Base-by-base conservation (phyloP, 2,797 vertebrate genomes). In the Macropodus opercularis region DNA sequence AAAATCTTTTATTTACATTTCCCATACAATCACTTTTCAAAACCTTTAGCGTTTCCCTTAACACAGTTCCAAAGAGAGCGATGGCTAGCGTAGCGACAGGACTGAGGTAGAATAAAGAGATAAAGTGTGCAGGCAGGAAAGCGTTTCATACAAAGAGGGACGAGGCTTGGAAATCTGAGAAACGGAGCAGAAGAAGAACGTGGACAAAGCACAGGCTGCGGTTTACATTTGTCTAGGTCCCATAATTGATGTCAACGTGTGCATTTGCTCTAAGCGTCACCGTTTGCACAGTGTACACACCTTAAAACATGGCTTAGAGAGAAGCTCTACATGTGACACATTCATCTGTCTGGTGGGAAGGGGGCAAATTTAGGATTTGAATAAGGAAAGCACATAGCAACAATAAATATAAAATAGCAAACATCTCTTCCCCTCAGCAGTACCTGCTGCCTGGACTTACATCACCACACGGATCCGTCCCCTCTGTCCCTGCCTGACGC, bases 81-180 rank as follows among this genome's bases (percentile, higher is more conserved):
- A 66, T 80, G 76, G 54, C 43, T 57, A 84, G 85, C 66, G 31
- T 80, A 87, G 85, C 63, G 67, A 88, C 39, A 89, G 86, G 75
- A 87, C 72, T 93, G 91, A 94, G 92, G 92, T 93, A 94, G 92
- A 89, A 83, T 78, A 81, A 67, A 83, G 60, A 84, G 47, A 80
- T 69, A 60, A 50, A 50, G 53, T 39, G 57, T 12, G 15, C 14
- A 52, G 26, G 15, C 50, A 58, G 36, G 22, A 50, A 52, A 12
- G 61, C 12, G 49, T 67, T 51, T 67, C 12, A 26, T 14, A 54
- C n/a, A n/a, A n/a, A n/a, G n/a, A n/a, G n/a, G n/a, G n/a, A n/a
- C n/a, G n/a, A n/a, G n/a, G n/a, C n/a, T n/a, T n/a, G n/a, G n/a
- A n/a, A n/a, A n/a, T n/a, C n/a, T n/a, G n/a, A n/a, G n/a, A n/a